phyloP scores from a whole-genome alignment of 2,888 invertebrate genomes.

The Hirtodrosophila duncani region DNA sequence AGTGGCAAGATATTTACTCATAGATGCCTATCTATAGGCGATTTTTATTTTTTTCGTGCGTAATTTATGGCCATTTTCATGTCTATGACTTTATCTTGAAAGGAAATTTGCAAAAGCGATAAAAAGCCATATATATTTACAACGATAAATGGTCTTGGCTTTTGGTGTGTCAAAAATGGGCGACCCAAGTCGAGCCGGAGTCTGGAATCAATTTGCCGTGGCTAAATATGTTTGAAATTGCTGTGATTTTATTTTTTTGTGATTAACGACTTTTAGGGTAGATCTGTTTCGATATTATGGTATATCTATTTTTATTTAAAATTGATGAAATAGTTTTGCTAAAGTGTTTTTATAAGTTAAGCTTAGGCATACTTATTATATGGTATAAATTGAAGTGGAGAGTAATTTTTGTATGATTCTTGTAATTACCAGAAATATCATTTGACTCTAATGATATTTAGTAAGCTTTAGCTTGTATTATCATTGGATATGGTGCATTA shows the following conservation, averaged over 20 bases:
- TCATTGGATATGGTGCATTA: too few species aligned
- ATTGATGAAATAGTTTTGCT: too few species aligned
- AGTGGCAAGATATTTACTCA: background rate
- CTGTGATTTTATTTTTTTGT: conserved; percentile 31
- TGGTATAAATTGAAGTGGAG: too few species aligned
- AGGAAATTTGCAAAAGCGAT: conserved; percentile 63
- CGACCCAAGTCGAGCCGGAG: conserved; percentile 9
- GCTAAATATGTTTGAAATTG: conserved; percentile 66
- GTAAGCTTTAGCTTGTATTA: too few species aligned
- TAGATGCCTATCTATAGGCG: conserved; percentile 54
- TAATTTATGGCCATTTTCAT: conserved; percentile 66
- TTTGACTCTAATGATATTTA: too few species aligned
- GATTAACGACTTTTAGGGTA: conserved; percentile 29
- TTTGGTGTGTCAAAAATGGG: conserved; percentile 48
- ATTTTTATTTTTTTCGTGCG: conserved; percentile 54
- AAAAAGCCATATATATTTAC: conserved; percentile 41
- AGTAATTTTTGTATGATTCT: too few species aligned
- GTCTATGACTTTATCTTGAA: conserved; percentile 68
- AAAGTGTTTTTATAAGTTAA: too few species aligned
- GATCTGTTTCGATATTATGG: conserved; percentile 22
- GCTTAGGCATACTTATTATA: too few species aligned
- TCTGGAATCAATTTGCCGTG: conserved; percentile 55
- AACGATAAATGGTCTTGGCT: conserved; percentile 41
- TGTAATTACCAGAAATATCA: too few species aligned
- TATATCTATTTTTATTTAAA: too few species aligned